Evolutionary conservation across 1,140 invertebrate genomes (phyloP), one percentile per base, ranked within the genome.

Genomic region (Reticulitermes speratus): DNA sequence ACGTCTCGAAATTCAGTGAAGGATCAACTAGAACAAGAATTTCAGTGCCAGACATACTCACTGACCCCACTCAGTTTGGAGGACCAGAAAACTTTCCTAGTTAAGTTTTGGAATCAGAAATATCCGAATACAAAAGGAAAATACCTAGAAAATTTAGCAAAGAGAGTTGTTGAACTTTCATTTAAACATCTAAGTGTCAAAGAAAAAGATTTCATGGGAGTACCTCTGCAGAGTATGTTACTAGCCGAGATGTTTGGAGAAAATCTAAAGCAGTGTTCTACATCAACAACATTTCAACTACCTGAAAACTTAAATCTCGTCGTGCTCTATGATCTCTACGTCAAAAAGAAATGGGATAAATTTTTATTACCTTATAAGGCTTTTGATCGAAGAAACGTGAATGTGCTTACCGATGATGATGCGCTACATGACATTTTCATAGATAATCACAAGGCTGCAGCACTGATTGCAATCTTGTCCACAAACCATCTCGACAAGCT

Each of bases 201-300:
- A 45, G 86, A 86, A 38, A 59, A 86, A 8, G 38, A 87, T 81
- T 86, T 87, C 44, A 87, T 52, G n/a, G 83, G 86, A 16, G 69
- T 87, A 30, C 84, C 86, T 3, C 55, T 87, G 44, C 86, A 87
- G 23, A 30, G n/a, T 25, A 14, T 38, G 19, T 14, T 87, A 48
- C 32, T 87, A 0, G 86, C 84, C 0, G 83, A 87, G 75, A 5
- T 2, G 38, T 38, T 38, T 38, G 38, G 5, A 38, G 38, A 38
- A 38, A 38, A 38, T 38, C 2, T 38, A 38, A 38, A 38, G 38
- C 38, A 38, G 5, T 65, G 59, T 85, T 75, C 30, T 65, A 69
- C 32, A 44, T 44, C n/a, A 30, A n/a, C 44, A 87, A 48, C 45
- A 83, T 1, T 65, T 65, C 21, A 55, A 86, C 45, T 52, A 85